Evolutionary conservation across 1,140 invertebrate species (phyloP).

Genomic region (Choristoneura fumiferana): DNA sequence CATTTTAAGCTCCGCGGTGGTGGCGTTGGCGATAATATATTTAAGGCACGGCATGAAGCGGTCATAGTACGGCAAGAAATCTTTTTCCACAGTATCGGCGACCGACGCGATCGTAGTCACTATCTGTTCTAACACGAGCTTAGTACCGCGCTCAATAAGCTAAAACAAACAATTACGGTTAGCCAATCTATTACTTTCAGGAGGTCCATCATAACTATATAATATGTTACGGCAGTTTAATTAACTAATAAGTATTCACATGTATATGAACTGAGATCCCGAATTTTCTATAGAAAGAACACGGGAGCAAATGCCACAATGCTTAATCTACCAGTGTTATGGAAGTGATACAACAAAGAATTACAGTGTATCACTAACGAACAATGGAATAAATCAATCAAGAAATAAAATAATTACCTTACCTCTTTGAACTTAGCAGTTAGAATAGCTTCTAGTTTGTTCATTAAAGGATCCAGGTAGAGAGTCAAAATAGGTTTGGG

Average conservation of each 20-base stretch:
- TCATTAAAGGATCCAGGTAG: constrained; percentile 95
- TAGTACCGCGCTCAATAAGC: constrained; percentile 95
- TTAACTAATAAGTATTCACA: not conserved
- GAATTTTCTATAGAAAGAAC: constrained; percentile 54
- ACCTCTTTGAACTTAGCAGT: constrained; percentile 96
- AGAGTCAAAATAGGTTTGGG: constrained; percentile 95
- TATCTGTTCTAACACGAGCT: constrained; percentile 97
- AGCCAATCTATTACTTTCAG: not conserved
- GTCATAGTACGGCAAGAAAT: constrained; percentile 92
- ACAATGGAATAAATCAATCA: constrained; percentile 54
- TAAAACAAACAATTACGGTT: constrained; percentile 53
- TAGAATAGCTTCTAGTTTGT: constrained; percentile 93
- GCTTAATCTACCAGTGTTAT: constrained; percentile 77
- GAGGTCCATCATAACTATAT: not conserved
- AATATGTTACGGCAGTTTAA: not conserved
- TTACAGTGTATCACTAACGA: constrained; percentile 66
- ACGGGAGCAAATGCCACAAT: constrained; percentile 64
- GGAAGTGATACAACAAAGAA: constrained; percentile 59
- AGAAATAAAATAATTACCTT: constrained; percentile 18
- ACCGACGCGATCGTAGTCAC: constrained; percentile 99
- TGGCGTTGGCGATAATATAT: constrained; percentile 98
- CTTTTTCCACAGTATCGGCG: constrained; percentile 98
- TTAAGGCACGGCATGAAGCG: constrained; percentile 97
- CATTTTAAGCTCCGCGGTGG: constrained; percentile 90
- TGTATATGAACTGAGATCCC: constrained; percentile 67